These are phyloP conservation scores for Petrosia ficiformis DNA, from an alignment of 37 sponge, comb jelly and placozoan genomes.

Conservation along the genomic window DNA sequence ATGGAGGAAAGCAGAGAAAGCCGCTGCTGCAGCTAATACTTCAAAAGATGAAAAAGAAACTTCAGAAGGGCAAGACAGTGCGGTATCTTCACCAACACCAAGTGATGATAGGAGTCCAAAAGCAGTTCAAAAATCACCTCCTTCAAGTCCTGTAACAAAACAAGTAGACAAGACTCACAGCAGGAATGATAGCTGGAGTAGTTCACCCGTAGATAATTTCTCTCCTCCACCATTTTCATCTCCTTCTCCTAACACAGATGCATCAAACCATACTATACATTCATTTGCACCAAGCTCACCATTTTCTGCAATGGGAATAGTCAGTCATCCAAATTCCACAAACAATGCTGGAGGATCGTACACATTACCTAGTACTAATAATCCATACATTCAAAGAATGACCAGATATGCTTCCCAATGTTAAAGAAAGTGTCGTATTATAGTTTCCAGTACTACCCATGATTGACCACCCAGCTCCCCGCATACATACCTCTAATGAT, in stretches of 20 bases:
- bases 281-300: conserved; percentile 11
- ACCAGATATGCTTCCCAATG: conserved; percentile 49
- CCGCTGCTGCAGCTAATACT: conserved; percentile 23
- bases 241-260: conserved; percentile 24
- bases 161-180: neutral
- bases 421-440: too few species aligned
- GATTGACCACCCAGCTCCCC: too few species aligned
- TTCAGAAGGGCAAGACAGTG: conserved; percentile 32
- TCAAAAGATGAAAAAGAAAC: neutral
- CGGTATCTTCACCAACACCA: conserved; percentile 48
- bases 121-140: neutral
- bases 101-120: conserved; percentile 47
- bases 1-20: conserved; percentile 85
- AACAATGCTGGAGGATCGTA: neutral
- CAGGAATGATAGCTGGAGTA: conserved; percentile 25
- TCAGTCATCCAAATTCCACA: conserved; percentile 30
- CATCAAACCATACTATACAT: neutral
- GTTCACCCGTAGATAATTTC: conserved; percentile 35
- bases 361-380: neutral
- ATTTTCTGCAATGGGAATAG: conserved; percentile 38
- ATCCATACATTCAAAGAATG: conserved; percentile 18
- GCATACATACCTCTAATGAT: too few species aligned
- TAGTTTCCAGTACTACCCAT: too few species aligned
- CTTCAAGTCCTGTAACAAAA: neutral
- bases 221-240: conserved; percentile 36